Evolutionary conservation across 2,888 invertebrate species (phyloP).

Genomic region (Abscondita cerata): DNA sequence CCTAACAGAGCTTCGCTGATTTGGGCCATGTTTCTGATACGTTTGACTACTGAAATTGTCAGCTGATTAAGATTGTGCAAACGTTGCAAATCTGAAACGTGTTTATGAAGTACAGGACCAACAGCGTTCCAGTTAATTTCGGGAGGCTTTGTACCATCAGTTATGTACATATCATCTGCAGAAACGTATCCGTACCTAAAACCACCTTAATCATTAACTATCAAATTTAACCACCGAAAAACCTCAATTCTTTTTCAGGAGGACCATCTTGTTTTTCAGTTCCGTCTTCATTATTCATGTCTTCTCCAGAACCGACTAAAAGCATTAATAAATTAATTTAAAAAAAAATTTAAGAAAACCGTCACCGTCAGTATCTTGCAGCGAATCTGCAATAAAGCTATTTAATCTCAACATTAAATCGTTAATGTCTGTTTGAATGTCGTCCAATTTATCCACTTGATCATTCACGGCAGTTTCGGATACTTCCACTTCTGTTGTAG

Average conservation of each 20-base stretch:
- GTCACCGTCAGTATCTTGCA: conserved; percentile 10
- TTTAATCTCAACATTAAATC: conserved; percentile 34
- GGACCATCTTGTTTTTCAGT: conserved; percentile 39
- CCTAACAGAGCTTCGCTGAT: conserved; percentile 18
- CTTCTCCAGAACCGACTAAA: background rate
- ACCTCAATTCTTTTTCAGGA: conserved; percentile 34
- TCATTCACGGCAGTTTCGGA: too few relatives aligned
- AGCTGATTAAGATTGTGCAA: conserved; percentile 38
- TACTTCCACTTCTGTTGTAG: too few relatives aligned
- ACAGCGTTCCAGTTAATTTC: conserved; percentile 40
- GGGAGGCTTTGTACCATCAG: conserved; percentile 32
- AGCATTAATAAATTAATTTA: background rate
- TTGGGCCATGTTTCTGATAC: conserved; percentile 43
- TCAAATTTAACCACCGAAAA: background rate
- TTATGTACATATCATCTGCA: background rate
- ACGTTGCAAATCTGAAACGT: conserved; percentile 36
- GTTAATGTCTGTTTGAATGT: conserved; percentile 36
- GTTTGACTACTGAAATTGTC: conserved; percentile 38
- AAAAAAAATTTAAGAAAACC: background rate
- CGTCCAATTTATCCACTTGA: conserved; percentile 35
- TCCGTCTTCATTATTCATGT: conserved; percentile 8
- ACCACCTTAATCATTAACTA: background rate
- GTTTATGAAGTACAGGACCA: conserved; percentile 40
- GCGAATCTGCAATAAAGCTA: conserved; percentile 30
- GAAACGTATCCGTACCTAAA: background rate